Conservation (phyloP, 2,113 vertebrate species). For the Oryzias woworae region DNA sequence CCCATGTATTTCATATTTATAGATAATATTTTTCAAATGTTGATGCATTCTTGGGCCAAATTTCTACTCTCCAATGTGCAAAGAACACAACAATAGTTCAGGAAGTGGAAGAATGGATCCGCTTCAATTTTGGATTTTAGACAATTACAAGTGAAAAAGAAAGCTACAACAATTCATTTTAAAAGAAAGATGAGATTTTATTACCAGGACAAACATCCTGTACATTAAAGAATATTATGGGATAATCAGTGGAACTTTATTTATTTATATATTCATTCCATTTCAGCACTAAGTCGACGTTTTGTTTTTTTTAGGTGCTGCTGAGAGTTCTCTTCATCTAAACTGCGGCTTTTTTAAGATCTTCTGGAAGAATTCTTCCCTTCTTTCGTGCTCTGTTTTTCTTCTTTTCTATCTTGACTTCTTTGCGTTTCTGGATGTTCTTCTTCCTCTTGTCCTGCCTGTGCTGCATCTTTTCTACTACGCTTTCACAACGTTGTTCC, state of each 20-base stretch:
- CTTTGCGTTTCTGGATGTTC: conserved; percentile 84
- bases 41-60: too few species aligned
- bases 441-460: conserved; percentile 86
- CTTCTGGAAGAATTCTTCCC: conserved; percentile 86
- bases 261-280: too few species aligned
- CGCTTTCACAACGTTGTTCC: conserved; percentile 75
- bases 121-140: too few species aligned
- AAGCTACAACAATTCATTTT: too few species aligned
- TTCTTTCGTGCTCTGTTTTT: conserved; percentile 85
- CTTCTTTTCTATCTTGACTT: conserved; percentile 77
- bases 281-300: too few species aligned
- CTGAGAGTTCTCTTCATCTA: conserved; percentile 15
- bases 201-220: not conserved
- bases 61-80: too few species aligned
- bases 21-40: too few species aligned
- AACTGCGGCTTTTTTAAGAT: conserved; percentile 82
- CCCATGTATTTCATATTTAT: too few species aligned
- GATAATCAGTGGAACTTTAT: not conserved
- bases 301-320: too few species aligned
- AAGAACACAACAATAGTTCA: too few species aligned
- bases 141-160: too few species aligned
- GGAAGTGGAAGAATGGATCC: too few species aligned
- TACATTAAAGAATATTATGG: not conserved
- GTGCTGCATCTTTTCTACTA: conserved; percentile 87
- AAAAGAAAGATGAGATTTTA: not conserved